Evolutionary conservation across 1,140 invertebrate species (phyloP).

Genomic region (Harlomillsia oculata): DNA sequence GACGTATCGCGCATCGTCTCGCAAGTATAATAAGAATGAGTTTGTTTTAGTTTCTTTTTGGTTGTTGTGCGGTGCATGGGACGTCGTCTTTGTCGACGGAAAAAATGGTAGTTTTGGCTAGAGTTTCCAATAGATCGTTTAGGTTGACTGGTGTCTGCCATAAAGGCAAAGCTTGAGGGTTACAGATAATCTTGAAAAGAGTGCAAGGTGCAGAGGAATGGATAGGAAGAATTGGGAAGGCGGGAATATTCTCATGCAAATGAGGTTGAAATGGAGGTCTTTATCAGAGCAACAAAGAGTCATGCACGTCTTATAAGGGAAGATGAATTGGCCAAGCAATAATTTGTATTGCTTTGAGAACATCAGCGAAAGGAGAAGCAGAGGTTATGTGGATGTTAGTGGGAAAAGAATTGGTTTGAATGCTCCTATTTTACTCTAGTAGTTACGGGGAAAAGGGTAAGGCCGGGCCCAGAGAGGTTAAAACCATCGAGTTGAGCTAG

Average conservation of each 20-base stretch:
- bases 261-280: constrained; percentile 27
- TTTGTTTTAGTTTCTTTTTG: too few relatives aligned
- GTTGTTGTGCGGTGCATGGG: too few relatives aligned
- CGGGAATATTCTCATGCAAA: constrained; percentile 32
- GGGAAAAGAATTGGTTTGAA: constrained; percentile 28
- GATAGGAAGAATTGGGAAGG: constrained; percentile 5
- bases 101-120: too few relatives aligned
- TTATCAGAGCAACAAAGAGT: constrained; percentile 29
- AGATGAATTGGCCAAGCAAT: constrained; percentile 31
- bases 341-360: constrained; percentile 29
- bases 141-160: too few relatives aligned
- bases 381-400: constrained; percentile 19
- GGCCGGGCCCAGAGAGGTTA: background rate
- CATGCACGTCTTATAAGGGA: constrained; percentile 22
- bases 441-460: background rate
- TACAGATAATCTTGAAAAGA: constrained; percentile 5
- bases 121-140: too few relatives aligned
- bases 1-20: too few relatives aligned
- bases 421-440: constrained; percentile 4
- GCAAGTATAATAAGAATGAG: too few relatives aligned
- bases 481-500: constrained; percentile 1
- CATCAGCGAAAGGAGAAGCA: constrained; percentile 10
- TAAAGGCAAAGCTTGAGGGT: too few relatives aligned
- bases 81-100: too few relatives aligned
- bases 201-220: constrained; percentile 2